Conservation (phyloP, 2,888 invertebrate species). For the Odontomyia ornata region DNA sequence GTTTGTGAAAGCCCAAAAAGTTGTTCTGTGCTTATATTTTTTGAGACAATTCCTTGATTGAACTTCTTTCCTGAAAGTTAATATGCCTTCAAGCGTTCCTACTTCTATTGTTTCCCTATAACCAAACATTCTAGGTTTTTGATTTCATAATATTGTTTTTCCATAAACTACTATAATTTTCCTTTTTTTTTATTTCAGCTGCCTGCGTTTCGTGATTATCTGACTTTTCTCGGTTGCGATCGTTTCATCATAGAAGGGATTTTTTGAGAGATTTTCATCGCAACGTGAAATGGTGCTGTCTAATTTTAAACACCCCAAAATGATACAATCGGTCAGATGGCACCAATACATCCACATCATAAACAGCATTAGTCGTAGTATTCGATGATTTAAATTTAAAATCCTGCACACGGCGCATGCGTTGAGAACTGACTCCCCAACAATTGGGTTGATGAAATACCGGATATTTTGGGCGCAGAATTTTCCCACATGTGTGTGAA, state of each 20-base stretch:
- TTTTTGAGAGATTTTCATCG: not conserved
- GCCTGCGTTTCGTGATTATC: too few species aligned
- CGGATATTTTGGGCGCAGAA: not conserved
- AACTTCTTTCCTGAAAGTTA: too few species aligned
- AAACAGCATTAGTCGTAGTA: not conserved
- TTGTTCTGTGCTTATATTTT: too few species aligned
- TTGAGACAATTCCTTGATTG: too few species aligned
- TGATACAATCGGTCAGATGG: not conserved
- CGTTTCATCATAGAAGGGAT: not conserved
- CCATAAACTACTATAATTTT: too few species aligned
- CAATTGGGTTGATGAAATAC: not conserved
- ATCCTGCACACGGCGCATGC: not conserved
- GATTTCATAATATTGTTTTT: too few species aligned
- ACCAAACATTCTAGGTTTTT: too few species aligned
- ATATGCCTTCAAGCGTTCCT: too few species aligned
- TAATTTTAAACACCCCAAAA: conserved; percentile 3
- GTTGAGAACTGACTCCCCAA: not conserved
- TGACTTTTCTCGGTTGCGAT: too few species aligned
- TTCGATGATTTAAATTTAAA: conserved; percentile 1
- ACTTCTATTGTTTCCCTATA: too few species aligned
- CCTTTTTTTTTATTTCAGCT: too few species aligned
- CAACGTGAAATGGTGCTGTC: conserved; percentile 3
- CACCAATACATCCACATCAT: not conserved
- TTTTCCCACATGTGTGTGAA: not conserved
- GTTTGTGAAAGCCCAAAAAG: too few species aligned